Conservation (phyloP, 2,797 vertebrate genomes). For the Australoheros facetus region DNA sequence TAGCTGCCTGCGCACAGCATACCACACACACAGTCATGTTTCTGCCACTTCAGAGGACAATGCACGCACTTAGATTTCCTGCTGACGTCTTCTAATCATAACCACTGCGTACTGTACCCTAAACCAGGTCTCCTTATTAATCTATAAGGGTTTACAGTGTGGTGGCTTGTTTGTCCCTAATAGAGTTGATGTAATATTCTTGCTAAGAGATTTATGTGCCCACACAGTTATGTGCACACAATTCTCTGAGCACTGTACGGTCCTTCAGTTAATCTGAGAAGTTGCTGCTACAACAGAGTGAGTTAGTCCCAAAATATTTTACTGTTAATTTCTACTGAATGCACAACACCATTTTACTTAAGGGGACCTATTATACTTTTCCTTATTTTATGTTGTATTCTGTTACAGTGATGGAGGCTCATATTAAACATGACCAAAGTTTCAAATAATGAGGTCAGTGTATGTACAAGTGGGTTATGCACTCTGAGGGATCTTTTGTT, state of each 20-base stretch:
- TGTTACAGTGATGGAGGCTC: neutral
- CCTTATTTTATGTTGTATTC: neutral
- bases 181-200: neutral
- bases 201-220: neutral
- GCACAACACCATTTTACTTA: neutral
- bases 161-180: neutral
- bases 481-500: neutral
- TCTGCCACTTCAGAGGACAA: neutral
- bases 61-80: neutral
- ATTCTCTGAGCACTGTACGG: neutral
- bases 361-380: neutral
- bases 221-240: neutral
- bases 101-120: neutral
- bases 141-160: neutral
- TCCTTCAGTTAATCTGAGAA: neutral
- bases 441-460: neutral
- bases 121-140: neutral
- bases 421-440: neutral
- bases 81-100: neutral
- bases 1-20: neutral
- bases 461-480: too few relatives aligned
- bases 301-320: neutral
- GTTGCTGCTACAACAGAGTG: neutral
- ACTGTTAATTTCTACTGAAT: neutral
- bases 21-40: neutral